These are phyloP conservation scores for Rhodinocichla rosea DNA, from an alignment of 2,113 vertebrate species.

Conservation along the genomic window DNA sequence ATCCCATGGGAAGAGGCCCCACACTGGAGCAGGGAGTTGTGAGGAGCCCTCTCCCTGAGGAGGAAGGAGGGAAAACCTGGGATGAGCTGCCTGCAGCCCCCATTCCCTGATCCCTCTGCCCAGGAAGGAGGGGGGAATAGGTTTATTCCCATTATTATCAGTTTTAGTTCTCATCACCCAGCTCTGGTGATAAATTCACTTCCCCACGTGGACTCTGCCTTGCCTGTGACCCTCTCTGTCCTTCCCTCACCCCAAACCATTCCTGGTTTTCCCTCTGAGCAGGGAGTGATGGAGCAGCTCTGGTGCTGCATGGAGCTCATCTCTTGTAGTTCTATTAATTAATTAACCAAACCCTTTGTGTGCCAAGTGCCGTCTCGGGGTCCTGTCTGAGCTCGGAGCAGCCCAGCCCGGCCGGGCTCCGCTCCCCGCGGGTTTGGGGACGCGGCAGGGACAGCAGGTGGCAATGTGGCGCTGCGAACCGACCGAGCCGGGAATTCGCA, in stretches of 20 bases:
- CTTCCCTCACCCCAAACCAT: neutral
- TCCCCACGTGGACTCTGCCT: rapidly evolving
- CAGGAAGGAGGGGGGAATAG: neutral
- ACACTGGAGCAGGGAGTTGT: no score
- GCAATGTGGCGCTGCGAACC: conserved; percentile 52
- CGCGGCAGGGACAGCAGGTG: conserved; percentile 59
- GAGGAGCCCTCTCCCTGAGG: neutral
- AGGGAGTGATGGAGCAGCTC: neutral
- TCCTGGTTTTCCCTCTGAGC: neutral
- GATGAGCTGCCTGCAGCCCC: neutral
- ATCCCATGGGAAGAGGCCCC: neutral
- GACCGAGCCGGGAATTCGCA: neutral
- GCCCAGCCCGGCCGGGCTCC: neutral
- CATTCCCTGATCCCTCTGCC: no score
- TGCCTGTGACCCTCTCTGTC: neutral
- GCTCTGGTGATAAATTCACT: rapidly evolving
- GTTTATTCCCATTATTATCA: no score
- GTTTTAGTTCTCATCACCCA: neutral
- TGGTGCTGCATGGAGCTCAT: neutral
- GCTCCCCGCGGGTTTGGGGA: neutral
- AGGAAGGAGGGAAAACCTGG: neutral
- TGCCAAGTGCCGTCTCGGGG: neutral
- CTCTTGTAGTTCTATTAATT: neutral
- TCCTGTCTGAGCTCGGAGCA: neutral
- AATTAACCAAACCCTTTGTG: neutral